These are phyloP conservation scores for Antennarius maculatus DNA, from an alignment of 2,797 vertebrate species.

Conservation along the genomic window DNA sequence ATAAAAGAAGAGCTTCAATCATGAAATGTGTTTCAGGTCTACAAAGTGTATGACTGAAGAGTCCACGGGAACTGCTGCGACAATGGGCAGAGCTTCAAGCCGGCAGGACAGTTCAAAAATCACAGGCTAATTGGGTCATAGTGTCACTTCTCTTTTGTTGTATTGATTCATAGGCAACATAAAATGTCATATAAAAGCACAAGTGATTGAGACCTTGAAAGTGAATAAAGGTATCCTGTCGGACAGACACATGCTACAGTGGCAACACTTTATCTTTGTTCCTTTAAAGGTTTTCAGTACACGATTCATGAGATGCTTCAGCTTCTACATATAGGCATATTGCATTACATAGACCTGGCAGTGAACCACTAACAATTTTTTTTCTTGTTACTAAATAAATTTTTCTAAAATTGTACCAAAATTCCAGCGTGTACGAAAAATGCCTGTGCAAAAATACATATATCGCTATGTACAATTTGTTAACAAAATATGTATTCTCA, in stretches of 20 bases:
- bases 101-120: conserved; percentile 59
- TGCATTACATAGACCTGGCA: conserved; percentile 95
- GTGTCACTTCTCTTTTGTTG: conserved; percentile 27
- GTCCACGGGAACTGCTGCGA: conserved; percentile 36
- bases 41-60: conserved; percentile 51
- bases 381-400: conserved; percentile 93
- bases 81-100: conserved; percentile 55
- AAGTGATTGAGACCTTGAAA: conserved; percentile 73
- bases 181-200: conserved; percentile 69
- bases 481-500: conserved; percentile 99
- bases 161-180: conserved; percentile 70
- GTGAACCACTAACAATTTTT: conserved; percentile 92
- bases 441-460: conserved; percentile 99
- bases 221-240: conserved; percentile 67
- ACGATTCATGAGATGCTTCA: conserved; percentile 81
- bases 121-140: conserved; percentile 71
- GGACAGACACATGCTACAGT: conserved; percentile 74
- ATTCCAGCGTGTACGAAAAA: conserved; percentile 92
- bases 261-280: conserved; percentile 68
- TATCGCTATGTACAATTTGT: conserved; percentile 99
- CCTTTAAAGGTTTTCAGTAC: conserved; percentile 69
- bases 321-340: conserved; percentile 84
- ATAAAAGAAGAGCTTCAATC: conserved; percentile 47
- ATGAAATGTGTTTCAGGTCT: conserved; percentile 66
- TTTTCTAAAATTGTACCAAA: conserved; percentile 91